Conservation (phyloP, 1,140 invertebrate species). For the Latrodectus geometricus region DNA sequence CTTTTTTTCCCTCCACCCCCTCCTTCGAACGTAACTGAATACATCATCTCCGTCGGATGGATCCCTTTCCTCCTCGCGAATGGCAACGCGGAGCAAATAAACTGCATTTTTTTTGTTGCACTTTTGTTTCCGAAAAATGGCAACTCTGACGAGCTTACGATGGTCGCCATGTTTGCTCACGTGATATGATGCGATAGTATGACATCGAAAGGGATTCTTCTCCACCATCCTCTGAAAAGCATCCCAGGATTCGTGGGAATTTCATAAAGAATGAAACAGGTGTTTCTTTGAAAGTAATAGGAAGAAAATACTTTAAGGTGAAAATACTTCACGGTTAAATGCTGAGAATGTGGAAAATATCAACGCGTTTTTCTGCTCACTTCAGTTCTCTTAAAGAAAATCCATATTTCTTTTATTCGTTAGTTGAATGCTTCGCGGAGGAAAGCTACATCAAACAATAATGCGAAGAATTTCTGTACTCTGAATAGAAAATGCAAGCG, state of each 20-base stretch:
- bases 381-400: too few species aligned
- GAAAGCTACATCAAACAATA: too few species aligned
- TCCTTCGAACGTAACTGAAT: not conserved
- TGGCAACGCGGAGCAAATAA: constrained; percentile 17
- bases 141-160: not conserved
- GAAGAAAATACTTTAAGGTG: not conserved
- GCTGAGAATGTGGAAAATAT: too few species aligned
- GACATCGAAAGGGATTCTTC: too few species aligned
- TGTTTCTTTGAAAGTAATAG: not conserved
- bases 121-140: not conserved
- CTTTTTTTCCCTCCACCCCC: not conserved
- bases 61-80: not conserved
- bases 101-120: not conserved
- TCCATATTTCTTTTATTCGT: too few species aligned
- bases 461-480: too few species aligned
- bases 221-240: too few species aligned
- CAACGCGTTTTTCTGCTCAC: too few species aligned
- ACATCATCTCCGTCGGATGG: constrained; percentile 3
- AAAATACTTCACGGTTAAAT: not conserved
- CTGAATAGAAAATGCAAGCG: too few species aligned
- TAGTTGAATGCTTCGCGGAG: too few species aligned
- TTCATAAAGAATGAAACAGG: not conserved
- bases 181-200: not conserved
- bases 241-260: not conserved
- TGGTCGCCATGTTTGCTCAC: constrained; percentile 8